Evolutionary conservation across 2,888 invertebrate species (phyloP).

Genomic region (Sclerodermus sp.): DNA sequence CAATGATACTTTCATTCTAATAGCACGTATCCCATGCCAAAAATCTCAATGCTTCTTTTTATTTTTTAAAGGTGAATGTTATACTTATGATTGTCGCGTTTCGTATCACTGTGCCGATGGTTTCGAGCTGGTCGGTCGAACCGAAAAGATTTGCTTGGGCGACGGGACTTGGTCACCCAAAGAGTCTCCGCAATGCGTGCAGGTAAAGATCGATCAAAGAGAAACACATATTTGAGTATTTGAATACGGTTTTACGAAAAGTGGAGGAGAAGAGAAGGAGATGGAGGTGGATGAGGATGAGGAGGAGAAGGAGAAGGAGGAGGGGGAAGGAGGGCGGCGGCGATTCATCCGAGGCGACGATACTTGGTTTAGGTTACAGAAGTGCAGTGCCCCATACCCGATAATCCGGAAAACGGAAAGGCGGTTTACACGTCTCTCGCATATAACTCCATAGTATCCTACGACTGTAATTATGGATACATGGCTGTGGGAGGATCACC

Average conservation of each 20-base stretch:
- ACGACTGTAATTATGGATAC: conserved; percentile 94
- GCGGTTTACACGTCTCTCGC: conserved; percentile 90
- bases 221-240: no score
- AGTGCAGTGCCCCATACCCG: conserved; percentile 90
- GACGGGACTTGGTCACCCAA: conserved; percentile 91
- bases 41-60: no score
- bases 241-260: no score
- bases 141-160: conserved; percentile 84
- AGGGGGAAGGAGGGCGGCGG: no score
- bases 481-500: conserved; percentile 81
- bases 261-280: no score
- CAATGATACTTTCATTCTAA: background rate
- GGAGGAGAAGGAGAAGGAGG: no score
- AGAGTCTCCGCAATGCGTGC: conserved; percentile 89
- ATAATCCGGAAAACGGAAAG: conserved; percentile 89
- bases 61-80: conserved; percentile 70
- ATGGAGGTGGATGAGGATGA: no score
- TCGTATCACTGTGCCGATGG: conserved; percentile 92
- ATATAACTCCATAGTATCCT: conserved; percentile 93
- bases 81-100: conserved; percentile 88
- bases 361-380: conserved; percentile 72
- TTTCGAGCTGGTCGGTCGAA: conserved; percentile 87
- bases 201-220: conserved; percentile 48
- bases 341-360: no score
- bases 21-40: background rate